Evolutionary conservation across 2,797 vertebrate genomes (phyloP).

Genomic region (Chaetophractus vellerosus): DNA sequence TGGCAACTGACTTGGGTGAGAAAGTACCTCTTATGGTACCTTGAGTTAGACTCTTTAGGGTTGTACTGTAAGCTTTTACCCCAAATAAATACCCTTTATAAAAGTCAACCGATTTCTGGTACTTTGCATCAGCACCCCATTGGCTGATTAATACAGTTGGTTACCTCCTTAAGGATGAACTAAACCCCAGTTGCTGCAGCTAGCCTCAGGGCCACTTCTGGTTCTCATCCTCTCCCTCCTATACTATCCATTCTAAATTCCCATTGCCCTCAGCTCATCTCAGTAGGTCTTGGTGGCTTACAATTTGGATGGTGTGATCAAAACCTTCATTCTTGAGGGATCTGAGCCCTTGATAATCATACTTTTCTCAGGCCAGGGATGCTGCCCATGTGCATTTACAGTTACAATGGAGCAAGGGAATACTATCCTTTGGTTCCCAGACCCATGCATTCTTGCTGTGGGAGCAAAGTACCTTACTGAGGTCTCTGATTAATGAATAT

Average conservation of each 20-base stretch:
- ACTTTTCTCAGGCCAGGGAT: background rate
- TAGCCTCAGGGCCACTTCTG: background rate
- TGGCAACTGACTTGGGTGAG: no score
- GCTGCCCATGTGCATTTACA: background rate
- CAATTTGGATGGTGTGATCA: background rate
- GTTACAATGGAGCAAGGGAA: background rate
- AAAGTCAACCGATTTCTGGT: no score
- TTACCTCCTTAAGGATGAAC: background rate
- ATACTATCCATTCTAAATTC: background rate
- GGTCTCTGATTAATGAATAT: background rate
- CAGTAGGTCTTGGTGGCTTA: background rate
- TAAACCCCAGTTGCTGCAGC: background rate
- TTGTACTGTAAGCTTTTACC: no score
- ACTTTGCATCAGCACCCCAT: no score
- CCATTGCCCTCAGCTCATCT: background rate
- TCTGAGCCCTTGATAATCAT: background rate
- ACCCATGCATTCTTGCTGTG: background rate
- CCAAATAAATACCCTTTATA: no score
- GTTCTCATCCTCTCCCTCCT: background rate
- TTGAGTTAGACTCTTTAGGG: no score
- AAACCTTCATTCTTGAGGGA: background rate
- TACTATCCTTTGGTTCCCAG: background rate
- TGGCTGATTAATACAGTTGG: no score
- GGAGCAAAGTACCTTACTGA: background rate
- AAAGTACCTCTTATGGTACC: no score